phyloP scores from a whole-genome alignment of 1,140 invertebrate species.

The Eurosta solidaginis region DNA sequence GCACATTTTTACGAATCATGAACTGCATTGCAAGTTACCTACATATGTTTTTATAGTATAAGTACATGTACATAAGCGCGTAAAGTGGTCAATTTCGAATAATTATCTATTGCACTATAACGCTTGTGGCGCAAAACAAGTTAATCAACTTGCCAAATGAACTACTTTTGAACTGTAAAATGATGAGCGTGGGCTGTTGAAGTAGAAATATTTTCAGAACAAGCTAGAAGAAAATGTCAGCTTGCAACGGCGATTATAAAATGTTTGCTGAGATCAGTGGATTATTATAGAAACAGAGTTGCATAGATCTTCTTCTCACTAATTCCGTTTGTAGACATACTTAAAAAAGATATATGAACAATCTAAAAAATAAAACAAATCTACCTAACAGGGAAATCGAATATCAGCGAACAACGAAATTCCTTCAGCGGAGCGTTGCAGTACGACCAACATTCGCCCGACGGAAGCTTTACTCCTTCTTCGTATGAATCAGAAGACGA shows the following conservation, averaged over 20 bases:
- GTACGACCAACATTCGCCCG: no score
- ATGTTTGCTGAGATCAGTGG: not conserved
- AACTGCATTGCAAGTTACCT: not conserved
- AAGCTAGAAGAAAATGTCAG: not conserved
- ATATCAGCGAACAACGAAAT: no score
- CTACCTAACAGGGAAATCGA: no score
- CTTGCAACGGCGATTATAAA: not conserved
- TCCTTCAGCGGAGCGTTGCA: no score
- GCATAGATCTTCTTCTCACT: not conserved
- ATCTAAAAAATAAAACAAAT: not conserved
- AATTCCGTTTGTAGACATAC: not conserved
- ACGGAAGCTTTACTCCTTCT: no score
- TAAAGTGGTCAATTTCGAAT: not conserved
- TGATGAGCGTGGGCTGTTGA: conserved; percentile 21
- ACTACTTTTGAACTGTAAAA: conserved; percentile 1
- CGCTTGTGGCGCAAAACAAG: conserved; percentile 10
- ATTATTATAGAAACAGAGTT: not conserved
- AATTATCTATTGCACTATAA: not conserved
- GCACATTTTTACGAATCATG: not conserved
- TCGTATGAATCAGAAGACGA: no score
- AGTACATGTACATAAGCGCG: not conserved
- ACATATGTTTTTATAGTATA: not conserved
- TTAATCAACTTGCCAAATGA: conserved; percentile 7
- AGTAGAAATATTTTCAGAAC: not conserved
- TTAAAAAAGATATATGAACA: not conserved